Conservation (phyloP, 2,797 vertebrate species). For the Percopsis omiscomaycus region DNA sequence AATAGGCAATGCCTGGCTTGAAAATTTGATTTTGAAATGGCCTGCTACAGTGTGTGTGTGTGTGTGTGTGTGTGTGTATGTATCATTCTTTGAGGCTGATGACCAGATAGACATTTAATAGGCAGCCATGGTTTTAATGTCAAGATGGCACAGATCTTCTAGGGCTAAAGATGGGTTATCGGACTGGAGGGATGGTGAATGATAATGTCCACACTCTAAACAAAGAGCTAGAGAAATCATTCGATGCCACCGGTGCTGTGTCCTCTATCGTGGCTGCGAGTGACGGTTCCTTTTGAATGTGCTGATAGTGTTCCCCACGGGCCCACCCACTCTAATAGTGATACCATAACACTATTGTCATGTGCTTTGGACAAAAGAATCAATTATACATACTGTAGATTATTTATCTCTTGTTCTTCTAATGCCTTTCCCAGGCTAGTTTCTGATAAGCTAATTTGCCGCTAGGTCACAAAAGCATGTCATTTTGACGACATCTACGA, state of each 20-base stretch:
- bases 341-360: constrained; percentile 15
- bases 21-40: constrained; percentile 32
- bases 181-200: not conserved
- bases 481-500: constrained; percentile 28
- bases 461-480: constrained; percentile 18
- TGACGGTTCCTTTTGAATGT: not conserved
- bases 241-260: constrained; percentile 7
- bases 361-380: constrained; percentile 40
- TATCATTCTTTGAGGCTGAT: constrained; percentile 19
- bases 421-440: constrained; percentile 5
- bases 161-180: constrained; percentile 15
- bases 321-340: constrained; percentile 24
- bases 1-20: constrained; percentile 16
- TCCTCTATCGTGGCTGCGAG: not conserved
- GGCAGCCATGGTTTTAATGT: constrained; percentile 26
- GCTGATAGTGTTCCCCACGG: constrained; percentile 23
- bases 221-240: not conserved
- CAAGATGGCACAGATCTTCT: constrained; percentile 17
- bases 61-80: not conserved
- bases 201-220: constrained; percentile 14
- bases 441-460: constrained; percentile 4
- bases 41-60: not conserved
- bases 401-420: constrained; percentile 8
- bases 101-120: constrained; percentile 11
- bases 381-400: constrained; percentile 1